These are phyloP conservation scores for Luperina testacea DNA, from an alignment of 2,888 invertebrate genomes.

Conservation along the genomic window DNA sequence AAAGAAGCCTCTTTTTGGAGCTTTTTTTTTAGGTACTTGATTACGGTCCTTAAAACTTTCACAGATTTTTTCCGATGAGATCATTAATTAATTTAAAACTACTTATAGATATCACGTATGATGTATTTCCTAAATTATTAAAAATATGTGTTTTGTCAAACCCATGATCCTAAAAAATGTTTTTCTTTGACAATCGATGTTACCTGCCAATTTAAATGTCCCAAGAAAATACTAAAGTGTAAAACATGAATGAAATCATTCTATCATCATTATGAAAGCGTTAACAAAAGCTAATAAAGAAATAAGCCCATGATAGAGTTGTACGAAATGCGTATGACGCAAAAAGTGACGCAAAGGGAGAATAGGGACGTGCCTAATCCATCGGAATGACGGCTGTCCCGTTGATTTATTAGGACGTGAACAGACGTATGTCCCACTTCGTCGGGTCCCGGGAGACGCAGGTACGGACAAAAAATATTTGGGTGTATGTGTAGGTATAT, in stretches of 20 bases:
- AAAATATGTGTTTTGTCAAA: not conserved
- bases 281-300: slow-evolving; percentile 56
- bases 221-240: slow-evolving; percentile 11
- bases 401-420: slow-evolving; percentile 84
- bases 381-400: slow-evolving; percentile 77
- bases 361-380: slow-evolving; percentile 76
- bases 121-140: not conserved
- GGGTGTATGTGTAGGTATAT: slow-evolving; percentile 78
- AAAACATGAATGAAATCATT: slow-evolving; percentile 41
- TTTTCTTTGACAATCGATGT: slow-evolving; percentile 5
- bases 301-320: slow-evolving; percentile 65
- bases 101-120: too few species aligned
- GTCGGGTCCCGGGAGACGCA: slow-evolving; percentile 71
- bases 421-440: slow-evolving; percentile 76
- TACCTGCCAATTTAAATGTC: not conserved
- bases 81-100: not conserved
- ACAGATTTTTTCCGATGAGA: not conserved
- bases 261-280: slow-evolving; percentile 47
- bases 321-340: slow-evolving; percentile 65
- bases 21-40: slow-evolving; percentile 4
- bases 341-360: slow-evolving; percentile 71
- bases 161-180: slow-evolving; percentile 4
- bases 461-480: slow-evolving; percentile 81
- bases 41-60: not conserved
- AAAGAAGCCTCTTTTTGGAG: slow-evolving; percentile 9